Conservation (phyloP, 2,113 vertebrate species). For the Varanus komodoensis region DNA sequence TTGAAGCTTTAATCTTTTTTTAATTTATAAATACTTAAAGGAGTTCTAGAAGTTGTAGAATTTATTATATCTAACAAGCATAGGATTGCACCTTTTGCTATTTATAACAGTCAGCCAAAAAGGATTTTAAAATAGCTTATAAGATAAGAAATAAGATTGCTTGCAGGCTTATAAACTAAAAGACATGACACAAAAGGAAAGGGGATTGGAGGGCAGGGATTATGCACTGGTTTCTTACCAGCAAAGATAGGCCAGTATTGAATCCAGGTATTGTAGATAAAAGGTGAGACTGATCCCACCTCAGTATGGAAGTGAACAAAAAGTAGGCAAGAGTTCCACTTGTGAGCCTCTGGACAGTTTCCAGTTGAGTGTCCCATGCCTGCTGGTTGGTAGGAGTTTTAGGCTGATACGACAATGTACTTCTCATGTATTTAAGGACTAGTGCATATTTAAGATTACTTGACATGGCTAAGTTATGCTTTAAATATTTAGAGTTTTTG, state of each 20-base stretch:
- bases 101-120: no score
- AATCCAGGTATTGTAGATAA: neutral
- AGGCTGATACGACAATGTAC: neutral
- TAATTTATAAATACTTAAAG: no score
- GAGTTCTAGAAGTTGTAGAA: no score
- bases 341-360: neutral
- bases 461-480: neutral
- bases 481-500: neutral
- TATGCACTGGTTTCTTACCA: no score
- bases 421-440: neutral
- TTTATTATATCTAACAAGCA: no score
- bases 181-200: no score
- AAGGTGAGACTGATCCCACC: neutral
- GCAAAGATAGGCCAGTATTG: neutral
- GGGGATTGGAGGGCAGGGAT: no score
- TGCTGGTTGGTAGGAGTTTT: neutral
- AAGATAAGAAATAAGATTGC: no score
- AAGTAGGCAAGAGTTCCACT: neutral
- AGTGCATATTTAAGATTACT: neutral
- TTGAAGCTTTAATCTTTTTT: neutral
- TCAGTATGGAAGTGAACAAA: neutral
- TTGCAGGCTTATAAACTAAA: no score
- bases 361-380: neutral
- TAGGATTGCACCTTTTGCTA: no score
- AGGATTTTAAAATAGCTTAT: no score